Conservation (phyloP, 2,888 invertebrate species). For the Dasysyrphus tricinctus region DNA sequence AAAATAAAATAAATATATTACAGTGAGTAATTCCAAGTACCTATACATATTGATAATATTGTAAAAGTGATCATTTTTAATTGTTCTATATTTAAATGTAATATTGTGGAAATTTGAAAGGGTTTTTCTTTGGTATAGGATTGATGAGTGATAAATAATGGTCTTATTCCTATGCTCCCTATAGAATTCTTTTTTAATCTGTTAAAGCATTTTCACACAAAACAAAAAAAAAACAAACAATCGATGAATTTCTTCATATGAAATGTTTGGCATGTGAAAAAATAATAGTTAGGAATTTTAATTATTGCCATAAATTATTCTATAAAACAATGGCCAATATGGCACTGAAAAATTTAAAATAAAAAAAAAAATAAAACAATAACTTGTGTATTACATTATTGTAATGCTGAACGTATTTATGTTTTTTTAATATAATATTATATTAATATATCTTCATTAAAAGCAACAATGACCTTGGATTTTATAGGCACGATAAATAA, state of each 20-base stretch:
- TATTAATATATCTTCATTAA: no score
- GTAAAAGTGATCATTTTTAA: neutral
- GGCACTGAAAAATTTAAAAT: neutral
- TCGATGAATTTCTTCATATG: neutral
- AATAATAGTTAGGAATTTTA: neutral
- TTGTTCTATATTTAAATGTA: neutral
- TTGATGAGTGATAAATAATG: neutral
- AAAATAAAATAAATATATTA: constrained; percentile 5
- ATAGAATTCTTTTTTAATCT: neutral
- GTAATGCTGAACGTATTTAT: no score
- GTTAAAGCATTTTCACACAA: neutral
- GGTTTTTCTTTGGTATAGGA: neutral
- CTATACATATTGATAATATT: neutral
- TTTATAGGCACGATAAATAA: no score
- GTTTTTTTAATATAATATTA: no score
- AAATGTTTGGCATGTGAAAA: neutral
- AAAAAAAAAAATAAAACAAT: neutral
- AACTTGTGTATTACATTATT: no score
- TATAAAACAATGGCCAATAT: neutral
- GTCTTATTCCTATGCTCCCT: no score
- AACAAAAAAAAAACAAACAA: neutral
- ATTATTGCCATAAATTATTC: neutral
- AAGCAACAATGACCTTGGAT: no score
- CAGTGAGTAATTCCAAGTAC: neutral
- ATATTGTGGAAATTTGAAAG: neutral